Evolutionary conservation across 2,888 invertebrate genomes (phyloP).

Genomic region (Catotricha subobsoleta): DNA sequence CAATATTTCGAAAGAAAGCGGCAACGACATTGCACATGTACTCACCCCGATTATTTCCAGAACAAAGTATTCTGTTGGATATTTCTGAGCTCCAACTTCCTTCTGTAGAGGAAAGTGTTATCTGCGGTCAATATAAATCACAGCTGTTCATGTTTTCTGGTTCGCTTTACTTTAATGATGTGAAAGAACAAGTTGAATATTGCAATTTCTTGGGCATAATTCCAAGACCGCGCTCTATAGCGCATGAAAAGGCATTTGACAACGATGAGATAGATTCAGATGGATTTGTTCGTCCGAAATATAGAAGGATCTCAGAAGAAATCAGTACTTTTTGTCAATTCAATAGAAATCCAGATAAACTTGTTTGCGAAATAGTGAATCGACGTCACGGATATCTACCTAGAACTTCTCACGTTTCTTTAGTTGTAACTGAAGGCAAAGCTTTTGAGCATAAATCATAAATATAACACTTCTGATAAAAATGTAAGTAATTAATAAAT

Average conservation of each 20-base stretch:
- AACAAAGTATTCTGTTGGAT: background rate
- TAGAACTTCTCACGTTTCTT: too few species aligned
- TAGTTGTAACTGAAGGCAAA: too few species aligned
- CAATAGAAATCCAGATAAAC: background rate
- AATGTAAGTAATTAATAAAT: too few species aligned
- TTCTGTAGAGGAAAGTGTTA: background rate
- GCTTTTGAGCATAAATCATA: too few species aligned
- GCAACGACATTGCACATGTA: background rate
- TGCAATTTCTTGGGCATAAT: slow-evolving; percentile 4
- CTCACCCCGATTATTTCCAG: background rate
- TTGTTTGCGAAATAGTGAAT: too few species aligned
- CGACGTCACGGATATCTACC: too few species aligned
- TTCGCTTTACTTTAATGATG: background rate
- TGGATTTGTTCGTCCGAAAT: background rate
- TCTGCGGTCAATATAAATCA: background rate
- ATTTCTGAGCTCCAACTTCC: background rate
- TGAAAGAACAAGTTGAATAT: slow-evolving; percentile 1
- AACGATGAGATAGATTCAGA: slow-evolving; percentile 1
- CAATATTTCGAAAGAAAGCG: background rate
- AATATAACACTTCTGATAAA: too few species aligned
- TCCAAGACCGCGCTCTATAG: background rate
- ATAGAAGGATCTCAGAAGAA: background rate
- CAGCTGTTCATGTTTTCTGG: background rate
- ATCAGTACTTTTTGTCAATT: background rate
- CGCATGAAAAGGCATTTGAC: background rate